A percentile compares a stretch with the other conserved stretches of the same genome.
phyloP scores from a whole-genome alignment of 2,113 vertebrate genomes.

The Nesoenas mayeri region DNA sequence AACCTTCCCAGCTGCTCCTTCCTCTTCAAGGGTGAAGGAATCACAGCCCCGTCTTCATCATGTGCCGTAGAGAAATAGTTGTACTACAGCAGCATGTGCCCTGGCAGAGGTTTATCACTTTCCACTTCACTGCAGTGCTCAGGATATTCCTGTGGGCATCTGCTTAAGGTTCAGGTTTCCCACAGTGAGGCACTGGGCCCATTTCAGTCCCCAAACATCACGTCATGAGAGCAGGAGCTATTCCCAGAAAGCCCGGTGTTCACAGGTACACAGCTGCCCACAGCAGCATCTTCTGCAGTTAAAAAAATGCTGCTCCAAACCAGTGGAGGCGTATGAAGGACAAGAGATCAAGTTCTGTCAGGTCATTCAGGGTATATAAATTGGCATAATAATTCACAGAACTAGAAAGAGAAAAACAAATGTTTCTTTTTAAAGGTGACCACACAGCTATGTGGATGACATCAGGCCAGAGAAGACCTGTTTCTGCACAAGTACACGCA shows the following conservation, averaged over 20 bases:
- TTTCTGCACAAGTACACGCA: neutral
- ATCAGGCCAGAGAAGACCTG: neutral
- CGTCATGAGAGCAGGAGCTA: fast-evolving
- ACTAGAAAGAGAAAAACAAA: neutral
- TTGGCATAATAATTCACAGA: neutral
- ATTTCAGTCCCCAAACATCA: neutral
- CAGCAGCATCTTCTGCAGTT: neutral
- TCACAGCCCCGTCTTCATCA: neutral
- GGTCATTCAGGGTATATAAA: neutral
- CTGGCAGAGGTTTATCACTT: neutral
- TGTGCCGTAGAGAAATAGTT: neutral
- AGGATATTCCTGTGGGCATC: neutral
- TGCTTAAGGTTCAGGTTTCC: neutral
- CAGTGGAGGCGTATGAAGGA: neutral
- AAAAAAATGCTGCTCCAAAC: slow-evolving; percentile 12
- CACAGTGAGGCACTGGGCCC: neutral
- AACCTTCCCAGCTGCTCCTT: neutral
- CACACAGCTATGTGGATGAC: neutral
- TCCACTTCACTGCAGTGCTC: neutral
- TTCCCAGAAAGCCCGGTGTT: neutral
- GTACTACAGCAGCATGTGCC: neutral
- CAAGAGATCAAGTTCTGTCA: neutral
- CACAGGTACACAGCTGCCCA: neutral
- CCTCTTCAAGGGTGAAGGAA: neutral
- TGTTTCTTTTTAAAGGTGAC: neutral